A percentile compares a stretch with the other conserved stretches of the same genome.
phyloP scores from a whole-genome alignment of 2,797 vertebrate genomes.

The Fistularia tabacaria region DNA sequence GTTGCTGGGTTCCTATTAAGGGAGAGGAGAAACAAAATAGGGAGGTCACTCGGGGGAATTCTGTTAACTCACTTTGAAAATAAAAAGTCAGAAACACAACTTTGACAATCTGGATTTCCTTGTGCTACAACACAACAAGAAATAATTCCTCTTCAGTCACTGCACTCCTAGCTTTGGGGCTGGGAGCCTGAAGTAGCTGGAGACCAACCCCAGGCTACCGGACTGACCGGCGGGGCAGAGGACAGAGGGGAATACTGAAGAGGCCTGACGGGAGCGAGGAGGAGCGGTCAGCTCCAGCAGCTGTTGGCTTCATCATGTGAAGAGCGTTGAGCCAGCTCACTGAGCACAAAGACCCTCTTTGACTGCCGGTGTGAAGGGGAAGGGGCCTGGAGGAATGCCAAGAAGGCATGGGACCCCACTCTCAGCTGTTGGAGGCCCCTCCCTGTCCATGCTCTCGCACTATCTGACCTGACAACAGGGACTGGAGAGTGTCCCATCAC shows the following conservation, averaged over 20 bases:
- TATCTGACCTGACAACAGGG: constrained; percentile 38
- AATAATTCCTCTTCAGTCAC: constrained; percentile 34
- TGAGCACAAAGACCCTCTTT: constrained; percentile 68
- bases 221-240: constrained; percentile 42
- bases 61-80: too few relatives aligned
- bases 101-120: constrained; percentile 13
- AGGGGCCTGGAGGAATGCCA: constrained; percentile 64
- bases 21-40: constrained; percentile 8
- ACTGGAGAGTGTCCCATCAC: constrained; percentile 25
- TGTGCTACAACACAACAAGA: constrained; percentile 30
- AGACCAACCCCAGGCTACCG: constrained; percentile 20
- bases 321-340: constrained; percentile 32
- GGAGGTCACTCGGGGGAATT: background rate
- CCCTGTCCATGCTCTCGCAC: constrained; percentile 11
- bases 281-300: constrained; percentile 59
- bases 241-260: constrained; percentile 21
- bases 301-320: constrained; percentile 70
- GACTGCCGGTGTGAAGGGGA: constrained; percentile 46
- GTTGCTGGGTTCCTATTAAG: constrained; percentile 89
- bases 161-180: constrained; percentile 13
- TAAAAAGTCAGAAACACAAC: too few relatives aligned
- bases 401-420: constrained; percentile 68
- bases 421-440: constrained; percentile 70
- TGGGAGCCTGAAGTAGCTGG: constrained; percentile 32
- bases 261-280: constrained; percentile 5